Percentiles rank a stretch among this genome's conserved stretches.
These are phyloP conservation scores for Sesia bembeciformis DNA, from an alignment of 2,888 invertebrate species.

Conservation along the genomic window DNA sequence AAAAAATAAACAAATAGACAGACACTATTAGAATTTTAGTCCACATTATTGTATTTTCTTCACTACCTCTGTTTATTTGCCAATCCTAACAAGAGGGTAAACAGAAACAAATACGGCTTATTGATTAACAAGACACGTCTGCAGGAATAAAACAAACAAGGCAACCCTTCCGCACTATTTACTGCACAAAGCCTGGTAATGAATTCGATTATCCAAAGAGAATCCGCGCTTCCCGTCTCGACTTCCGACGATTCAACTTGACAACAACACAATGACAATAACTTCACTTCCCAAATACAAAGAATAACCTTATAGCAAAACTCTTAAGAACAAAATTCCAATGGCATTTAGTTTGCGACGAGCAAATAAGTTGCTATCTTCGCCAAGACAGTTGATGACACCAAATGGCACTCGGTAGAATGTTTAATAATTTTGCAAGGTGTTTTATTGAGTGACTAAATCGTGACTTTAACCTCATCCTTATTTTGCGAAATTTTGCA, in stretches of 20 bases:
- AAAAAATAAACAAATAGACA: no score
- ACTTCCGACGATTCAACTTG: conserved; percentile 29
- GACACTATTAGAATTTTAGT: no score
- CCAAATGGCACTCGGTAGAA: background rate
- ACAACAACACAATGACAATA: conserved; percentile 12
- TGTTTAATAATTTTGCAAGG: background rate
- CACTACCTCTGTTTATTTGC: no score
- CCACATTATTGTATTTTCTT: no score
- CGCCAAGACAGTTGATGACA: background rate
- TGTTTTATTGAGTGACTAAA: background rate
- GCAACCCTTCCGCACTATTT: conserved; percentile 33
- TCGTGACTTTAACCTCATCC: no score
- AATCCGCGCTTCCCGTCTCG: conserved; percentile 37
- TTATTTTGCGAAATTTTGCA: no score
- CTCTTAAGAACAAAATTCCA: background rate
- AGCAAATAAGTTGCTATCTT: background rate
- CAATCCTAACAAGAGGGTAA: background rate
- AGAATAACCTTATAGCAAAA: background rate
- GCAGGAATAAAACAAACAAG: conserved; percentile 4
- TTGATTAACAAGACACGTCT: background rate
- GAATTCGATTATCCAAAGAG: conserved; percentile 56
- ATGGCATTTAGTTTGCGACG: background rate
- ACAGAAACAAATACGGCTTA: conserved; percentile 9
- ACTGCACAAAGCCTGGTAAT: conserved; percentile 53
- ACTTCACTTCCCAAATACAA: background rate